These are phyloP conservation scores for Sebastes goodei DNA, from an alignment of 2,797 vertebrate genomes.

Conservation along the genomic window DNA sequence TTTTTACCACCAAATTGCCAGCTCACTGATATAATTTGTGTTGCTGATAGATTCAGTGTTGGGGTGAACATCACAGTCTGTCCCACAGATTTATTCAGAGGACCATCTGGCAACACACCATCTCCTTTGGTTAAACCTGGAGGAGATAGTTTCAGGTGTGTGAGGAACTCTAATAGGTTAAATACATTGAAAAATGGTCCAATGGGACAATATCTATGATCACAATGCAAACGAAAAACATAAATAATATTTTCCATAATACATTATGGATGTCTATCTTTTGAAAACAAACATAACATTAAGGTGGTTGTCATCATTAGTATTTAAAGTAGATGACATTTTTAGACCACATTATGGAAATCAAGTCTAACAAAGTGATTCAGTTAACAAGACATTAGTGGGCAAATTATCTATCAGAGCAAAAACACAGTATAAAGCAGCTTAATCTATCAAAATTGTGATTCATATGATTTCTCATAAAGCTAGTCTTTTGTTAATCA, in stretches of 20 bases:
- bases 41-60: conserved; percentile 1
- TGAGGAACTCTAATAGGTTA: fast-evolving
- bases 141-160: conserved; percentile 2
- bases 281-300: neutral
- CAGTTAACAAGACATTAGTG: neutral
- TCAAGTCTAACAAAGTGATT: neutral
- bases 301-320: neutral
- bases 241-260: fast-evolving
- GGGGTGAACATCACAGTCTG: neutral
- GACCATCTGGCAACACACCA: conserved; percentile 36
- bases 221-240: neutral
- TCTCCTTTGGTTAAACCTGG: conserved; percentile 53
- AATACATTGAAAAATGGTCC: neutral
- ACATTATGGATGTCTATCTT: too few species aligned
- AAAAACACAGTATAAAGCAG: neutral
- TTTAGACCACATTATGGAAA: neutral
- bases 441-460: neutral
- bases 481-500: neutral
- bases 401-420: neutral
- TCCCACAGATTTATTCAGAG: conserved; percentile 11
- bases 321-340: neutral
- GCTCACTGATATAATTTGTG: fast-evolving
- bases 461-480: neutral
- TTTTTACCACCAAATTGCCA: fast-evolving
- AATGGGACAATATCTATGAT: neutral